phyloP scores from a whole-genome alignment of 2,888 invertebrate genomes.

The Pseudoips prasinana region DNA sequence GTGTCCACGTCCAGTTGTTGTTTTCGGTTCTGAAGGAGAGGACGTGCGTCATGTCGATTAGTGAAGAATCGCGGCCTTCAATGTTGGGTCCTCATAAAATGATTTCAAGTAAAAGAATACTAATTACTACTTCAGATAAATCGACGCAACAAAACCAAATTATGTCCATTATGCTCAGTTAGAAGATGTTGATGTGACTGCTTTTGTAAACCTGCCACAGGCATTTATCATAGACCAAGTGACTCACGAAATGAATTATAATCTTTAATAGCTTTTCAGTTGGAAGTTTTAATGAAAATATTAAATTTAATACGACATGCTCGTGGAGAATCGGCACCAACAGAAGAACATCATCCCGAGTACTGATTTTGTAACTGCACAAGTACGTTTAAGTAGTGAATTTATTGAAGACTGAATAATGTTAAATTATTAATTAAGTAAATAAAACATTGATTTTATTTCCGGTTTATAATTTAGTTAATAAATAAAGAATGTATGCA shows the following conservation, averaged over 20 bases:
- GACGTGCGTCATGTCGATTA: conserved; percentile 1
- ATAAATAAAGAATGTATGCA: conserved; percentile 2
- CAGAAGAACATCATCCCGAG: conserved; percentile 1
- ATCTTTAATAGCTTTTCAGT: conserved; percentile 4
- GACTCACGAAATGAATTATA: conserved; percentile 6
- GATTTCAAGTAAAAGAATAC: not conserved
- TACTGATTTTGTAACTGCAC: conserved; percentile 3
- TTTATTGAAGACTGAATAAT: conserved; percentile 13
- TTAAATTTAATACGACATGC: conserved; percentile 3
- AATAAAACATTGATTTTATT: conserved; percentile 3
- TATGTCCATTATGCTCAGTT: conserved; percentile 1
- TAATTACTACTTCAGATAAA: conserved; percentile 2
- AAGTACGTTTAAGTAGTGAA: conserved; percentile 15
- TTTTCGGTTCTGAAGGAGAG: conserved; percentile 1
- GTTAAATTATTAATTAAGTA: conserved; percentile 1
- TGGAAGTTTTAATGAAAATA: conserved; percentile 7
- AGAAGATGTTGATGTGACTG: conserved; percentile 5
- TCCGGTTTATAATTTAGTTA: not conserved
- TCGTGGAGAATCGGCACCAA: too few species aligned
- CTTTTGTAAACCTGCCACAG: conserved; percentile 3
- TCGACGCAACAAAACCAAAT: conserved; percentile 2
- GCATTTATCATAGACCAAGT: conserved; percentile 3
- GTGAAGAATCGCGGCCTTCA: conserved; percentile 1
- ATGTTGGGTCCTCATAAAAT: conserved; percentile 1
- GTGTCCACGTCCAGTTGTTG: conserved; percentile 1